Base-by-base conservation (phyloP, 1,140 invertebrate genomes). In the Pseudomyrmex gracilis region DNA sequence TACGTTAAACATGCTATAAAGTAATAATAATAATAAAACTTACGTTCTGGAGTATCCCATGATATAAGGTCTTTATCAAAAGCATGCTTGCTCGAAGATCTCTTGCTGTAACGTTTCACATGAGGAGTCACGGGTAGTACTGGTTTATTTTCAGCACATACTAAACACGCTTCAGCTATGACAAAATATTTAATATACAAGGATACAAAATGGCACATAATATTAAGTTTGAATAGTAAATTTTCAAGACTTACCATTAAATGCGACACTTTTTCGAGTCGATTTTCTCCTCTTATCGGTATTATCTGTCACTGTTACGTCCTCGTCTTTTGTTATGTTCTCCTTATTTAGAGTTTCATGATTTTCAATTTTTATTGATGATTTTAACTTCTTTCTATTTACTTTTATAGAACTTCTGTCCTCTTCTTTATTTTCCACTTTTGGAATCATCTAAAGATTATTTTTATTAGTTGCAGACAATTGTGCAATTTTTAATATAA, bases 81-180 rank as follows among this genome's bases (percentile, higher is more conserved):
- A 34, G 22, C 20, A 68, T 57, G 58, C 47, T 53, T 67, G 7
- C 20, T 73, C 20, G 3, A 4, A 1, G 17, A 64, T 47, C 78
- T 87, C 34, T 24, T 87, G 8, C 43, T 57, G 8, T 45, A 7
- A 17, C 64, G 78, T 66, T 43, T 71, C 45, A 47, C 7, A 15
- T 90, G 70, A 2, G 90, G 90, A 53, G 89, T 92, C 73, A 78
- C 63, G 58, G 90, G 88, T 55, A 82, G 17, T 2, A 49, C 49
- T 20, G 80, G 63, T 85, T 90, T 90, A 12, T 17, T 61, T 57
- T 87, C 73, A 12, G 15, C 8, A 61, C 82, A 84, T n/a, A 1
- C 76, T 0, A 61, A 84, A 15, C 84, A 87, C 12, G 85, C 78
- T n/a, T 82, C 82, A 8, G 20, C 89, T 90, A 43, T 49, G 83